phyloP scores from a whole-genome alignment of 2,113 vertebrate genomes.

The Poeciliopsis prolifica region DNA sequence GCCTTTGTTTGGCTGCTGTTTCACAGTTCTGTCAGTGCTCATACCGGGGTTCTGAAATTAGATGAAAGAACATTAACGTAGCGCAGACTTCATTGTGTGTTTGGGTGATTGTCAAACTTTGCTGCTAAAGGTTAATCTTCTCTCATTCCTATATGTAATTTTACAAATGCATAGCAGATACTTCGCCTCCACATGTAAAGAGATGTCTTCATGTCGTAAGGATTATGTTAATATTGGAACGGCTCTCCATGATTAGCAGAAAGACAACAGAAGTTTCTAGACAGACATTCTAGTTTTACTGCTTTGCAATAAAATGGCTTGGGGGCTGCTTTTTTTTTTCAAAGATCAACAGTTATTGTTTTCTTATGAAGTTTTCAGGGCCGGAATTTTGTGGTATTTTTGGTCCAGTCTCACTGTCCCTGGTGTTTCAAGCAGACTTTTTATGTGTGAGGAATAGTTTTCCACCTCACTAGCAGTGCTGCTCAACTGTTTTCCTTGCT shows the following conservation, averaged over 20 bases:
- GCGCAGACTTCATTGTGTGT: constrained; percentile 66
- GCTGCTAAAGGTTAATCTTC: constrained; percentile 31
- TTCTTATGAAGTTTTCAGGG: constrained; percentile 45
- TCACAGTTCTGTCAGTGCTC: constrained; percentile 54
- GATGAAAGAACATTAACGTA: constrained; percentile 65
- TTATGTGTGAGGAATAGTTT: constrained; percentile 63
- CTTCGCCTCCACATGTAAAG: constrained; percentile 70
- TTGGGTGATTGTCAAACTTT: constrained; percentile 52
- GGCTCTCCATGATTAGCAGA: constrained; percentile 46
- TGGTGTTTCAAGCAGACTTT: constrained; percentile 48
- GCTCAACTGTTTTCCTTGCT: constrained; percentile 63
- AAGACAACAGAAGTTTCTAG: constrained; percentile 59
- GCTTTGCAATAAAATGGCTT: constrained; percentile 51
- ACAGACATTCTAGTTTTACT: constrained; percentile 57
- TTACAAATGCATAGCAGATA: constrained; percentile 44
- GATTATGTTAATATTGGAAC: constrained; percentile 62
- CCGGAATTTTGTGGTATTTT: constrained; percentile 40
- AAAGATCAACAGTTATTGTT: constrained; percentile 56
- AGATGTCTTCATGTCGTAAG: constrained; percentile 44
- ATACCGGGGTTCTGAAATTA: constrained; percentile 68
- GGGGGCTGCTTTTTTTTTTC: constrained; percentile 16
- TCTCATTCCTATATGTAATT: constrained; percentile 49
- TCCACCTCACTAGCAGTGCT: constrained; percentile 50
- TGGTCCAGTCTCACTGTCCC: constrained; percentile 47
- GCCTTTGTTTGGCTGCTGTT: constrained; percentile 64